These are phyloP conservation scores for Apotomis turbidana DNA, from an alignment of 2,888 invertebrate species.

Conservation along the genomic window DNA sequence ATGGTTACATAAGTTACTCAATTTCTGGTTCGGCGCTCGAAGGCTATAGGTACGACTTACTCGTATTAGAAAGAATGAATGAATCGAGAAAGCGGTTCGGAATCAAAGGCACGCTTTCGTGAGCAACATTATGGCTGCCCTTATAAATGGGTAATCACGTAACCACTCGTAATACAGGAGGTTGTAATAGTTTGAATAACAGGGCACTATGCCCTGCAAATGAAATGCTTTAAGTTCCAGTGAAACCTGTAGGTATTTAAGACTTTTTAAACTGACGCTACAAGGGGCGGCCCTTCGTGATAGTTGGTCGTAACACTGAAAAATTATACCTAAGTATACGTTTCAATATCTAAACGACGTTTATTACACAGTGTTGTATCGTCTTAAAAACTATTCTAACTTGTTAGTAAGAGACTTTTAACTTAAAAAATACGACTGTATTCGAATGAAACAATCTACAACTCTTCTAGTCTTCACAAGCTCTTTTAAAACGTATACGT, in stretches of 20 bases:
- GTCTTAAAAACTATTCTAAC: neutral
- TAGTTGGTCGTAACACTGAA: conserved; percentile 39
- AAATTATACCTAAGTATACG: conserved; percentile 16
- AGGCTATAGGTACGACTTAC: no score
- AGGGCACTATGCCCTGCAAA: neutral
- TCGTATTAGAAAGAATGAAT: no score
- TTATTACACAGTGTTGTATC: neutral
- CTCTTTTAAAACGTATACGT: neutral
- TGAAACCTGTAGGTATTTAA: neutral
- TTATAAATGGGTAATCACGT: conserved; percentile 9
- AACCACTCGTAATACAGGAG: conserved; percentile 1
- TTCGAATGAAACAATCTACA: neutral
- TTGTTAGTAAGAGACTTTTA: neutral
- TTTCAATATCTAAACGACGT: neutral
- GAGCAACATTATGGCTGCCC: neutral
- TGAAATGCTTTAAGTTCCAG: neutral
- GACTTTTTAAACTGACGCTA: neutral
- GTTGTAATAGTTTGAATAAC: conserved; percentile 15
- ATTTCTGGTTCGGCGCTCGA: no score
- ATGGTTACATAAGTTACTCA: no score
- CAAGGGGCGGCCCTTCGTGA: conserved; percentile 27
- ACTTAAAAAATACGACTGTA: neutral
- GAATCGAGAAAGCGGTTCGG: neutral
- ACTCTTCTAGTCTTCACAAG: neutral
- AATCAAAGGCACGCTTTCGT: neutral